Evolutionary conservation across 92 coral and sea anemone genomes (phyloP), one percentile per base, ranked within the genome.

Genomic region (Pocillopora grandis): DNA sequence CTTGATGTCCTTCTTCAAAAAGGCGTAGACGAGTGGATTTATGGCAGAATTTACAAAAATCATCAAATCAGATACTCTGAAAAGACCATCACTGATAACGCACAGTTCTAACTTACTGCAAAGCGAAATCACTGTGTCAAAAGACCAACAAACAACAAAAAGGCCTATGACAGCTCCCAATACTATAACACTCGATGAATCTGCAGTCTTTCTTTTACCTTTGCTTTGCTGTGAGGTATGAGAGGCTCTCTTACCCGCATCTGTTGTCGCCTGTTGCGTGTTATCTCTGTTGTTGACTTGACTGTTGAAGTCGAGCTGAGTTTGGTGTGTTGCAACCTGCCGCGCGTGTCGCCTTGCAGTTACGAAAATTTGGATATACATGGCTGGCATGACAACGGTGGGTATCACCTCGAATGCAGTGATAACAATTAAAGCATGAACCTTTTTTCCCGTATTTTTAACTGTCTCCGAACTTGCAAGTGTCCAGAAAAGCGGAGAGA

Each of bases 301-400:
- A 19, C 23, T 68, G 77, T 90, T 90, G 75, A 58, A 84, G 62
- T 75, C 74, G n/a, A 90, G 87, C 42, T 90, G 94, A 48, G 62
- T 75, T 67, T 36, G 69, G 17, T 90, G 94, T 0, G 68, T 55
- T 61, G 63, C 73, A 52, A 88, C 77, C 56, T 86, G 86, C 6
- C 85, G 81, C 57, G 87, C 89, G 42, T 90, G 91, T 62, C 67
- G 77, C 71, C 89, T 80, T 21, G 89, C 94, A 65, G 89, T 90
- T 55, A 49, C 59, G 19, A 84, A 72, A 82, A 90, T 87, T 57
- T 88, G 82, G 14, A 62, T 61, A 65, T 90, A 90, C 60, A 89
- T 86, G 20, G 68, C 55, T 19, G 86, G 88, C 69, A 90, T 70
- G 57, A 84, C 80, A 60, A 84, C 60, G 12, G 94, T 90, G 42